Conservation (phyloP, 2,888 invertebrate genomes). For the Diplazon laetatorius region DNA sequence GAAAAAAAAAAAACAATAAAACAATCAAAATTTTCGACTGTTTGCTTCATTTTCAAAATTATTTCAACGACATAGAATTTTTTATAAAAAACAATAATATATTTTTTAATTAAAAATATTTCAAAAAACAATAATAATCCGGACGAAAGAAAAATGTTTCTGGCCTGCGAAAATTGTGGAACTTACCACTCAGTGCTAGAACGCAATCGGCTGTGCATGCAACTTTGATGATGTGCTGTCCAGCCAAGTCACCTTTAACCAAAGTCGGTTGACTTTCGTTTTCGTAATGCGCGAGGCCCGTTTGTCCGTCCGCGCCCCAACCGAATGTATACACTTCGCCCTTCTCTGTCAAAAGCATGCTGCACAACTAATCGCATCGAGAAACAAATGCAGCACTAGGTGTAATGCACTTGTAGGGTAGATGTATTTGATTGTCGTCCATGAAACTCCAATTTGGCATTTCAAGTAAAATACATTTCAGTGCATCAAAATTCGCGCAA, state of each 20-base stretch:
- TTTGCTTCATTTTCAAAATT: neutral
- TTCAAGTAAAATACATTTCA: too few relatives aligned
- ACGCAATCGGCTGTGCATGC: slow-evolving; percentile 93
- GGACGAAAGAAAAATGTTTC: neutral
- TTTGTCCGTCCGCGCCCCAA: slow-evolving; percentile 98
- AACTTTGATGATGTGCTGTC: slow-evolving; percentile 91
- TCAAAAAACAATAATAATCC: neutral
- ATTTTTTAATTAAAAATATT: neutral
- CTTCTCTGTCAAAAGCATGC: slow-evolving; percentile 89
- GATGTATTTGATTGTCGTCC: slow-evolving; percentile 1
- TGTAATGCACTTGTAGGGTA: slow-evolving; percentile 26
- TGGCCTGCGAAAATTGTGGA: neutral
- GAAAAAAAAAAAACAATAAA: slow-evolving; percentile 51
- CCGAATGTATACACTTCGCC: slow-evolving; percentile 95
- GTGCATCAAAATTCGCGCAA: too few relatives aligned
- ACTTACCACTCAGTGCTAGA: slow-evolving; percentile 91
- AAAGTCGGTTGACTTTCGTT: slow-evolving; percentile 85
- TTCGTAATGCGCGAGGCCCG: slow-evolving; percentile 89
- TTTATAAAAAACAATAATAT: neutral
- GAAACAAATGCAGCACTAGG: slow-evolving; percentile 15
- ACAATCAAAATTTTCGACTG: neutral
- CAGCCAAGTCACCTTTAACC: slow-evolving; percentile 91
- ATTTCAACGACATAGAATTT: too few relatives aligned
- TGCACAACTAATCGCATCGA: slow-evolving; percentile 79
- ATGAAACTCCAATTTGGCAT: neutral